A percentile compares a stretch with the other conserved stretches of the same genome.
Conservation (phyloP, 1,140 invertebrate species). For the Achatina immaculata region DNA sequence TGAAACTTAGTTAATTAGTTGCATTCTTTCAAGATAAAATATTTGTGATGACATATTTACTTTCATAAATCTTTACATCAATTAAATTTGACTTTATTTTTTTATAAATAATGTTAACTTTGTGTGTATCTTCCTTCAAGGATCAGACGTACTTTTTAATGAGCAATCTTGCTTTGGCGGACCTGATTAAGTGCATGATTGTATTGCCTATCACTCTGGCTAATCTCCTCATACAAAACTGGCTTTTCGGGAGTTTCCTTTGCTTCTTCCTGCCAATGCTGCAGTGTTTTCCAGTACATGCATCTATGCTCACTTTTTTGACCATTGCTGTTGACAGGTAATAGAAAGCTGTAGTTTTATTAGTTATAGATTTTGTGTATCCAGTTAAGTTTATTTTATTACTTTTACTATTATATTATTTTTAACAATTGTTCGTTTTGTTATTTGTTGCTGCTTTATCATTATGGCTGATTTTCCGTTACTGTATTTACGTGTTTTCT, state of each 20-base stretch:
- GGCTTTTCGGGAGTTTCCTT: constrained; percentile 82
- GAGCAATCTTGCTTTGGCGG: constrained; percentile 79
- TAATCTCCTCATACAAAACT: constrained; percentile 80
- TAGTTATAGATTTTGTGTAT: not conserved
- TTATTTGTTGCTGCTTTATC: not conserved
- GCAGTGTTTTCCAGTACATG: constrained; percentile 81
- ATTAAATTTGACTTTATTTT: no score
- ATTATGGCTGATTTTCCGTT: constrained; percentile 9
- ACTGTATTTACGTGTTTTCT: no score
- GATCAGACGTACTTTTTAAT: constrained; percentile 79
- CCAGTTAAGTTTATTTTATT: not conserved
- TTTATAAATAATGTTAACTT: no score
- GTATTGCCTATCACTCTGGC: constrained; percentile 79
- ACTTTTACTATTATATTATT: not conserved
- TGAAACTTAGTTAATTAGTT: no score
- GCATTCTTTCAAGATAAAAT: no score
- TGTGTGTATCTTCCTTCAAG: constrained; percentile 60
- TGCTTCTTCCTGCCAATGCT: constrained; percentile 83
- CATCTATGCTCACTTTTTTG: constrained; percentile 80
- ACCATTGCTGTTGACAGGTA: constrained; percentile 79
- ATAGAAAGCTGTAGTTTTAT: not conserved
- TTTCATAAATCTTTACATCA: no score
- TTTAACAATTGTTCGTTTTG: not conserved
- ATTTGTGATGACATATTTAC: no score
- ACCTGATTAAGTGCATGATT: constrained; percentile 78